These are phyloP conservation scores for Panthera tigris DNA, from an alignment of 2,113 vertebrate species.

Conservation along the genomic window DNA sequence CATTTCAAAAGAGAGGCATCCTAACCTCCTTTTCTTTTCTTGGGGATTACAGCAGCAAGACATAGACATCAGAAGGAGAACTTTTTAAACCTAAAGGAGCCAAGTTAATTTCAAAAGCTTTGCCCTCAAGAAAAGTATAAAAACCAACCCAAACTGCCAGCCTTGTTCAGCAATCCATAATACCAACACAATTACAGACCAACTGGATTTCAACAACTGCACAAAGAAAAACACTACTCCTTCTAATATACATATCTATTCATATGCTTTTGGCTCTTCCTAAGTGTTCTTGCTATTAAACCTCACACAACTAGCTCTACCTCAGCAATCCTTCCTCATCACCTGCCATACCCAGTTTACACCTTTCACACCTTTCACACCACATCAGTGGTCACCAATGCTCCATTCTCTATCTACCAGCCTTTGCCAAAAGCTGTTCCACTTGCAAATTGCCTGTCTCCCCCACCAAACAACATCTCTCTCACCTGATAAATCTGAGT, in stretches of 20 bases:
- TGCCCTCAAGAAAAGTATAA: conserved; percentile 33
- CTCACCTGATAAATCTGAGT: neutral
- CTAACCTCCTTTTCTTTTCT: neutral
- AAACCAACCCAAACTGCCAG: neutral
- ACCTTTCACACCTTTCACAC: neutral
- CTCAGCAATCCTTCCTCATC: neutral
- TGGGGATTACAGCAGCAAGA: conserved; percentile 32
- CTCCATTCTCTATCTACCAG: neutral
- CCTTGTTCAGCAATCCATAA: conserved; percentile 20
- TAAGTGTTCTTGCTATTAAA: conserved; percentile 44
- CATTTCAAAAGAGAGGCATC: conserved; percentile 48
- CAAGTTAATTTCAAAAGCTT: conserved; percentile 59
- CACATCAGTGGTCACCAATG: neutral
- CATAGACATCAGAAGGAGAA: neutral
- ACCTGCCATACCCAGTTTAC: neutral
- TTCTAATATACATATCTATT: neutral
- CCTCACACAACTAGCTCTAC: neutral
- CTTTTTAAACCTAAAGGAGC: conserved; percentile 35
- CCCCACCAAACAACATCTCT: neutral
- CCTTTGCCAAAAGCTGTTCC: neutral
- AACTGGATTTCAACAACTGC: conserved; percentile 32
- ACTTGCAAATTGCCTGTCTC: neutral
- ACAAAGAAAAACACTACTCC: conserved; percentile 18
- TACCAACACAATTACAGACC: neutral
- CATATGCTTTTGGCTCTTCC: neutral